Evolutionary conservation across 2,113 vertebrate genomes (phyloP).

Genomic region (Callocephalon fimbriatum): DNA sequence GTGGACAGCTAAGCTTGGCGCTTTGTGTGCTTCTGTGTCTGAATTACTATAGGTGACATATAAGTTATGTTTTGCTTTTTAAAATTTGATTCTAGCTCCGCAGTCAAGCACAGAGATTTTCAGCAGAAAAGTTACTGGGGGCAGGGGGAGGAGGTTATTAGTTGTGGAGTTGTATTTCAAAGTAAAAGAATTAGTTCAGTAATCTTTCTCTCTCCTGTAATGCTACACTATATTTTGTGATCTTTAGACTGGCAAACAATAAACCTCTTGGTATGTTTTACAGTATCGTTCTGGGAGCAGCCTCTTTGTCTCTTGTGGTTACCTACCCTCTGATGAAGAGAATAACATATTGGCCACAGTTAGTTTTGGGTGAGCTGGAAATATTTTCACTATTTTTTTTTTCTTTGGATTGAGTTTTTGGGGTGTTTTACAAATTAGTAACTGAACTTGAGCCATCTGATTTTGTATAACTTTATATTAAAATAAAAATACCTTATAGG

Average conservation of each 20-base stretch:
- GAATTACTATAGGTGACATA: conserved; percentile 91
- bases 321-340: conserved; percentile 96
- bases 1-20: conserved; percentile 89
- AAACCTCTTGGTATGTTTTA: background rate
- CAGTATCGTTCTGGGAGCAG: conserved; percentile 89
- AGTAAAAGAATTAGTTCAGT: background rate
- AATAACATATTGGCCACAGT: conserved; percentile 94
- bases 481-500: background rate
- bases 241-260: background rate
- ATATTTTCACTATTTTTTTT: background rate
- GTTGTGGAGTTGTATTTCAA: background rate
- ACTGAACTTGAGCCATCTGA: background rate
- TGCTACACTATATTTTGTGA: background rate
- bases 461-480: background rate
- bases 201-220: background rate
- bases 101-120: background rate
- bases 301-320: conserved; percentile 89
- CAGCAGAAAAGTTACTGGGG: background rate
- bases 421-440: background rate
- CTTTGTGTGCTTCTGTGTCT: conserved; percentile 91
- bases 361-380: conserved; percentile 85
- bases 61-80: background rate
- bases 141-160: background rate
- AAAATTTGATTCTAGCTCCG: background rate
- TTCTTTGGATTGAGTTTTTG: background rate